Base-by-base conservation (phyloP, 2,797 vertebrate genomes). In the Lithobates sylvaticus region DNA sequence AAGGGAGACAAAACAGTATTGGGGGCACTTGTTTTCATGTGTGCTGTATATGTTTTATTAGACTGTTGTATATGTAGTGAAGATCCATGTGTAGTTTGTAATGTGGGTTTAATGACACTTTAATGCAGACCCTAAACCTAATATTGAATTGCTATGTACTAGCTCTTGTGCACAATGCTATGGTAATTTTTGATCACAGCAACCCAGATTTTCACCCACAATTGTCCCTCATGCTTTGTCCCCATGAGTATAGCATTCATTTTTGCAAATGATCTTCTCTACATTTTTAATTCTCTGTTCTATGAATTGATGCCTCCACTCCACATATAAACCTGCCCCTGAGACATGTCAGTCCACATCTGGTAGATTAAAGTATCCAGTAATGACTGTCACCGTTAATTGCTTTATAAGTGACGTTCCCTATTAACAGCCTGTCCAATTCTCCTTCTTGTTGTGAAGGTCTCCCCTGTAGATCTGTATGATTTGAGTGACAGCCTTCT, bases 311-410 rank as follows among this genome's bases (percentile, higher is more conserved):
- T 86, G 84, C 61, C 72, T 32, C 29, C 67, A 44, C 84, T 68
- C 75, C 58, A 39, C 7, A 79, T 58, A 70, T 54, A 39, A 68
- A 27, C 15, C 32, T 26, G 39, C 77, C 42, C 70, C 68, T 12
- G 76, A 85, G 84, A 81, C 58, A 10, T 61, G 78, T 69, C 78
- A 81, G 84, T 76, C 84, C 77, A 39, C 78, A 69, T 86, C 70
- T 81, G 84, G 44, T 42, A 69, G 83, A 74, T 44, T 69, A 54
- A 67, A n/a, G 71, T 58, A 67, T 67, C 78, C 71, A 18, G 44
- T 61, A 80, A 86, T 69, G 16, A 86, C 67, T 73, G 36, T n/a
- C 61, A 81, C 42, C n/a, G 18, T 81, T 86, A 81, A 86, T 86
- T 86, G 84, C 78, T 47, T 27, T 69, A n/a, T 64, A 77, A 61